Evolutionary conservation across 2,888 invertebrate species (phyloP).

Genomic region (Chydorus sphaericus): DNA sequence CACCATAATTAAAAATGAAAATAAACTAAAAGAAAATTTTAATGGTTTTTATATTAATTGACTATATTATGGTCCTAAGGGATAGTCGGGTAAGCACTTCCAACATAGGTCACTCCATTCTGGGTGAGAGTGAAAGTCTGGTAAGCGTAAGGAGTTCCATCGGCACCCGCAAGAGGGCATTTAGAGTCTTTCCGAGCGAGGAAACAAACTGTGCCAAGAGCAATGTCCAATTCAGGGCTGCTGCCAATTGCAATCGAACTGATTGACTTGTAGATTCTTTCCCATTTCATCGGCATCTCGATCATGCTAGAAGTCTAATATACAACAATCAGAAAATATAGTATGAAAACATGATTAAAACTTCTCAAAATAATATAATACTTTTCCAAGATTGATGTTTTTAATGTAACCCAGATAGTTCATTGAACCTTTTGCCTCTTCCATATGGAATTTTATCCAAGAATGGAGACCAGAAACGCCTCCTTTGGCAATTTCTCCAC

Average conservation of each 20-base stretch:
- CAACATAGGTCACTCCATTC: slow-evolving; percentile 60
- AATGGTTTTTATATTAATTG: no score
- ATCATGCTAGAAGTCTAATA: no score
- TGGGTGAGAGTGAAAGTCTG: slow-evolving; percentile 57
- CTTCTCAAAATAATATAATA: no score
- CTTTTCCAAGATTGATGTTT: background rate
- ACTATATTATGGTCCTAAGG: no score
- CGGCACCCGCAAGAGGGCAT: slow-evolving; percentile 45
- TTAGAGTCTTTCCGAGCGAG: slow-evolving; percentile 53
- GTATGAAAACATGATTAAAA: no score
- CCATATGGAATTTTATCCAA: slow-evolving; percentile 70
- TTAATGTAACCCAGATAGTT: slow-evolving; percentile 63
- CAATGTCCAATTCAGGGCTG: slow-evolving; percentile 81
- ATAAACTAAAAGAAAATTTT: no score
- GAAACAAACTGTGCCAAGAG: slow-evolving; percentile 77
- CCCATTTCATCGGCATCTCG: slow-evolving; percentile 35
- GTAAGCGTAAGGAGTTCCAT: slow-evolving; percentile 53
- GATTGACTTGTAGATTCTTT: slow-evolving; percentile 57
- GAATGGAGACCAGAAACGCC: slow-evolving; percentile 73
- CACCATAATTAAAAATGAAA: no score
- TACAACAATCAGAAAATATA: no score
- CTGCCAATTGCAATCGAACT: slow-evolving; percentile 66
- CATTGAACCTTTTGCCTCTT: slow-evolving; percentile 51
- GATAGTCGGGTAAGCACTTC: slow-evolving; percentile 62
- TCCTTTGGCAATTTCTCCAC: slow-evolving; percentile 71